These are phyloP conservation scores for Cetoscarus ocellatus DNA, from an alignment of 2,797 vertebrate genomes.

Conservation along the genomic window DNA sequence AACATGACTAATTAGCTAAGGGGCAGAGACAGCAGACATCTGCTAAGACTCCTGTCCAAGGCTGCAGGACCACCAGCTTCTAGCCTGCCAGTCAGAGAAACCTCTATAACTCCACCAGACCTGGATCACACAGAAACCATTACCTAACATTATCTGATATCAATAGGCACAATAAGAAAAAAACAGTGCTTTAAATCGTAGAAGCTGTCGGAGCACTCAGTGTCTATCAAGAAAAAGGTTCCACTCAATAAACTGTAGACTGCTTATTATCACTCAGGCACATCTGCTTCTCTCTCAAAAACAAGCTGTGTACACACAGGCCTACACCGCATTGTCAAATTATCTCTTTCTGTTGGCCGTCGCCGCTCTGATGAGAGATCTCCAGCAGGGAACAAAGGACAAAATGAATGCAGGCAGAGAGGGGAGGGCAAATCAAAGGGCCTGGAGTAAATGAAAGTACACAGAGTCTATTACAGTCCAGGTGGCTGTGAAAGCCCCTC, in stretches of 20 bases:
- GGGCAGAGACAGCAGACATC: slow-evolving; percentile 52
- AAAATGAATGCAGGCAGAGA: slow-evolving; percentile 40
- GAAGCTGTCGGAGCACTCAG: too few species aligned
- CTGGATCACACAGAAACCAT: slow-evolving; percentile 28
- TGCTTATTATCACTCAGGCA: slow-evolving; percentile 9
- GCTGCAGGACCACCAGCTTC: slow-evolving; percentile 54
- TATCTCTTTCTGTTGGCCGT: slow-evolving; percentile 28
- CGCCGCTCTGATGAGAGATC: slow-evolving; percentile 48
- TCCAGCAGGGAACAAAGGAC: slow-evolving; percentile 47
- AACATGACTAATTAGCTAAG: slow-evolving; percentile 56
- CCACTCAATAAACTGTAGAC: too few species aligned
- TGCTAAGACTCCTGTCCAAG: slow-evolving; percentile 53
- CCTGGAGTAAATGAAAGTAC: slow-evolving; percentile 58
- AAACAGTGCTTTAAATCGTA: too few species aligned
- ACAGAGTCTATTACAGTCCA: slow-evolving; percentile 65
- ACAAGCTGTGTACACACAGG: slow-evolving; percentile 28
- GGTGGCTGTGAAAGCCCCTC: slow-evolving; percentile 62
- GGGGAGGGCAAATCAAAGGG: slow-evolving; percentile 56
- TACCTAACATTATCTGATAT: too few species aligned
- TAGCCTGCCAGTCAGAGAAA: slow-evolving; percentile 11
- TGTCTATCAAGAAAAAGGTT: too few species aligned
- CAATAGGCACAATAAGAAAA: too few species aligned
- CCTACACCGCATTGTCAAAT: slow-evolving; percentile 39
- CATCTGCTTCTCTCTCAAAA: slow-evolving; percentile 15
- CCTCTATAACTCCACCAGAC: background rate